Evolutionary conservation across 1,140 invertebrate genomes (phyloP), one percentile per base, ranked within the genome.

Genomic region (Drosophila bocqueti): DNA sequence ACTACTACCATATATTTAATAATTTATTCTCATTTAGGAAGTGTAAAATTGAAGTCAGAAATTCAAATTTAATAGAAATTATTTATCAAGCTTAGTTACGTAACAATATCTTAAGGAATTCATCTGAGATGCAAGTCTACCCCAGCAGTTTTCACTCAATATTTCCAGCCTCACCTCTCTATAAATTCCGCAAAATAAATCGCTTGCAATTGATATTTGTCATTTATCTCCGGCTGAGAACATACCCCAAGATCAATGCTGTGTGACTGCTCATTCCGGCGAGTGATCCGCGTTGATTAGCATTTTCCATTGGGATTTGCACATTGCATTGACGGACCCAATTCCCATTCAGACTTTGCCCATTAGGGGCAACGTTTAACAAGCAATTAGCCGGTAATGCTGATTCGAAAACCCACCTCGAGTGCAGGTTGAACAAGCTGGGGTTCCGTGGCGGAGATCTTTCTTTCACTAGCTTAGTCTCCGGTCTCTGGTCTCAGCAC

Each of bases 361-460:
- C 67, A 79, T 82, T 82, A 76, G 71, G 47, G 60, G 42, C 38
- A 34, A 36, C 67, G 60, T 71, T 72, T 72, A 81, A 84, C 84
- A 84, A 64, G 84, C 68, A 87, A 87, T 87, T 87, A 89, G 85
- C 81, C 55, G 58, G 65, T 79, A 85, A 75, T 81, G 73, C 52
- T 40, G 82, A 73, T 84, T 76, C 21, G 61, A 76, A 67, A 62
- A 76, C 46, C 62, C 54, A 79, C 81, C 59, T 71, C 31, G 49
- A 42, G 62, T 2, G 4, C 34, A 29, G 64, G 36, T 49, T 49
- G 24, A 4, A 29, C 46, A 26, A 26, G 15, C 46, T 42, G 43
- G 29, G 15, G 21, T 36, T 38, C 45, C 29, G 45, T 21, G 38
- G 31, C 16, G 34, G 50, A 68, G 65, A 77, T 81, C 57, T 77